Percentiles rank a stretch among this genome's conserved stretches.
phyloP scores from a whole-genome alignment of 2,113 vertebrate genomes.

The Eptesicus fuscus region DNA sequence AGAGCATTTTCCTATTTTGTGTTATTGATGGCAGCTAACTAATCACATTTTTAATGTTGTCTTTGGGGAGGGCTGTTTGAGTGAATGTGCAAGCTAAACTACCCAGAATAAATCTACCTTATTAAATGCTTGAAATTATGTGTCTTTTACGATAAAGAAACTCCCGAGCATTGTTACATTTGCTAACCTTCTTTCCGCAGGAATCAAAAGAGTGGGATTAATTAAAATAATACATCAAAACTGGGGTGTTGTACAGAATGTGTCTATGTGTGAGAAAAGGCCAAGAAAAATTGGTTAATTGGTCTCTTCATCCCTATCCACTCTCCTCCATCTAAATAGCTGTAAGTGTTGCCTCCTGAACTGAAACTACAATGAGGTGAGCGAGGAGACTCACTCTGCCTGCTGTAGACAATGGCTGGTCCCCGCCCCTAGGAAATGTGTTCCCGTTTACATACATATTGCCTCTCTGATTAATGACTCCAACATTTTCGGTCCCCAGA shows the following conservation, averaged over 20 bases:
- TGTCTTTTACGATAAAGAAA: slow-evolving; percentile 91
- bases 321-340: slow-evolving; percentile 73
- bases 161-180: slow-evolving; percentile 88
- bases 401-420: slow-evolving; percentile 1
- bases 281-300: slow-evolving; percentile 90
- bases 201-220: slow-evolving; percentile 89
- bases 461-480: slow-evolving; percentile 32
- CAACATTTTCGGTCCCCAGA: not conserved
- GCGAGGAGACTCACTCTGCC: not conserved
- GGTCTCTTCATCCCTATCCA: slow-evolving; percentile 83
- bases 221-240: slow-evolving; percentile 93
- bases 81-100: slow-evolving; percentile 90
- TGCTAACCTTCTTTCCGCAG: slow-evolving; percentile 86
- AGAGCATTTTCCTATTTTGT: slow-evolving; percentile 91
- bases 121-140: slow-evolving; percentile 92
- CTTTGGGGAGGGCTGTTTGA: slow-evolving; percentile 90
- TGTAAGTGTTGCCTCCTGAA: slow-evolving; percentile 77
- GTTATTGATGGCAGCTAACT: slow-evolving; percentile 93
- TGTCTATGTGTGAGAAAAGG: slow-evolving; percentile 81
- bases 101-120: slow-evolving; percentile 92
- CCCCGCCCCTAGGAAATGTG: not conserved
- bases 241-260: slow-evolving; percentile 79
- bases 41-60: slow-evolving; percentile 95
- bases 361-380: slow-evolving; percentile 53
- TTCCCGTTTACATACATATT: not conserved